Evolutionary conservation across 30 jellyfish, hydroid and myxozoan species (phyloP).

Genomic region (Cassiopea xamachana): DNA sequence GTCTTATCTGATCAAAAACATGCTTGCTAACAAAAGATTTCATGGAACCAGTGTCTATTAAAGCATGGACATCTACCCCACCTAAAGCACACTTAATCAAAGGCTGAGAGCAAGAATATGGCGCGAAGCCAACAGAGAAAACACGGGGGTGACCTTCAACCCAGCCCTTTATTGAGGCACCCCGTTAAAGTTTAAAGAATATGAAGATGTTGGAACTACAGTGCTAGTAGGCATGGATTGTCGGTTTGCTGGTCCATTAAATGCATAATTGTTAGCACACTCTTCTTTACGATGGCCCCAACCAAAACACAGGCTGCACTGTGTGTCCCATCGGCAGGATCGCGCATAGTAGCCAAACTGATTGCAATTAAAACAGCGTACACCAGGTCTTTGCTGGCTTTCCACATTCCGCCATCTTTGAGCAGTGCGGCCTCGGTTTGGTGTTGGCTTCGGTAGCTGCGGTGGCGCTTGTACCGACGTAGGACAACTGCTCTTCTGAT

Average conservation of each 20-base stretch:
- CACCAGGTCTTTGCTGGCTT: conserved; percentile 9
- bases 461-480: too few relatives aligned
- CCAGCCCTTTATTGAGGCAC: conserved; percentile 73
- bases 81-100: conserved; percentile 21
- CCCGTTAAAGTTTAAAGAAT: conserved; percentile 65
- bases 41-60: conserved; percentile 67
- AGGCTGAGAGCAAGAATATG: conserved; percentile 15
- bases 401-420: neutral
- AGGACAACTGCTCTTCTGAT: neutral
- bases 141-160: conserved; percentile 64
- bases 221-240: neutral
- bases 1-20: conserved; percentile 19
- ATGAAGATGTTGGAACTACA: neutral
- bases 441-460: too few relatives aligned
- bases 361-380: conserved; percentile 33
- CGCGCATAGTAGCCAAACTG: conserved; percentile 33
- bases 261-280: conserved; percentile 12
- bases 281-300: conserved; percentile 32
- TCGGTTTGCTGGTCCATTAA: neutral
- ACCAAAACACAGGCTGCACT: conserved; percentile 31
- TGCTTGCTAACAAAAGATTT: conserved; percentile 31
- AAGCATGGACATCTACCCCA: conserved; percentile 47
- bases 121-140: conserved; percentile 9
- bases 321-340: conserved; percentile 35
- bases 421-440: neutral